phyloP scores from a whole-genome alignment of 2,797 vertebrate species.

The Ficedula albicollis region DNA sequence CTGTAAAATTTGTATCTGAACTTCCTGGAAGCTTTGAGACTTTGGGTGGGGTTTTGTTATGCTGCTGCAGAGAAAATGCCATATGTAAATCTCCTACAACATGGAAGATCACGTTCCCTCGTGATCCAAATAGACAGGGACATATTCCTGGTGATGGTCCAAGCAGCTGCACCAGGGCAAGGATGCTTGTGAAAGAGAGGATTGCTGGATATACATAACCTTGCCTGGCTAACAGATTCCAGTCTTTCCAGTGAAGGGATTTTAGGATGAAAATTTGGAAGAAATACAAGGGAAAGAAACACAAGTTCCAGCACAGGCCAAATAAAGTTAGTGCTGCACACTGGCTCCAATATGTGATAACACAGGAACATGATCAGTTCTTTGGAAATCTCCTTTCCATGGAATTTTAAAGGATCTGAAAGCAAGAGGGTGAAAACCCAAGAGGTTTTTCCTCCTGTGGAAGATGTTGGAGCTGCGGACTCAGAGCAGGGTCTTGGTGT shows the following conservation, averaged over 20 bases:
- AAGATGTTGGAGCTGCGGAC: background rate
- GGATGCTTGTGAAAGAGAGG: background rate
- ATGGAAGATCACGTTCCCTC: background rate
- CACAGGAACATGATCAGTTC: background rate
- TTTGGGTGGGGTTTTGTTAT: constrained; percentile 13
- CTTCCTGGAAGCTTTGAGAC: constrained; percentile 28
- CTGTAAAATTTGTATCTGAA: constrained; percentile 4
- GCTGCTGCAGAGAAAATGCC: constrained; percentile 17
- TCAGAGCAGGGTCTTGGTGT: background rate
- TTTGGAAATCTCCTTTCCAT: background rate
- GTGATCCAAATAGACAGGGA: constrained; percentile 12
- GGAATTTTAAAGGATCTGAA: background rate
- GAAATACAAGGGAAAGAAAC: background rate
- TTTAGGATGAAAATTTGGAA: background rate
- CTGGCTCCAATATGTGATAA: background rate
- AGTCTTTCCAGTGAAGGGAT: background rate
- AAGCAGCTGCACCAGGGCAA: constrained; percentile 41
- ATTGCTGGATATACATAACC: background rate
- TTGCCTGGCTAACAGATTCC: background rate
- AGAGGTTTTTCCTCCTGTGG: background rate
- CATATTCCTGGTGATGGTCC: background rate
- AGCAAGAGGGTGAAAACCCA: background rate
- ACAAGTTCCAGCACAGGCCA: background rate
- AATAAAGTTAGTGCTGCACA: background rate
- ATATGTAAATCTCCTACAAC: constrained; percentile 31